Conservation (phyloP, 2,113 vertebrate genomes). For the Phaethon lepturus region DNA sequence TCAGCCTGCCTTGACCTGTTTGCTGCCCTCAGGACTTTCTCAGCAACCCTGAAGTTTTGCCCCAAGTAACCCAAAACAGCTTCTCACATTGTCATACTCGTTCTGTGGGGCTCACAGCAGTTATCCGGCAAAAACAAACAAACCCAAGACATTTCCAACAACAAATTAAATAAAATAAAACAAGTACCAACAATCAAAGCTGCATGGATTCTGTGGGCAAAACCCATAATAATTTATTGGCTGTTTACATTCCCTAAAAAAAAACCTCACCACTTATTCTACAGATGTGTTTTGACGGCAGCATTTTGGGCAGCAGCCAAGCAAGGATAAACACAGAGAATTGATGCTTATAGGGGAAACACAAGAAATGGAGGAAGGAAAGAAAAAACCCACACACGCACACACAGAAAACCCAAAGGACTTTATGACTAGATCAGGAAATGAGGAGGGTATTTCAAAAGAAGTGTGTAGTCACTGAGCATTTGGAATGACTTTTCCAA, state of each 20-base stretch:
- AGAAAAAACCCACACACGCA: neutral
- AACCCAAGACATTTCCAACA: conserved; percentile 13
- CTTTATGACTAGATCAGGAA: neutral
- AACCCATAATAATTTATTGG: neutral
- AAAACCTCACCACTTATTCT: neutral
- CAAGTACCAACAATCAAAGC: conserved; percentile 33
- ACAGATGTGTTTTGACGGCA: neutral
- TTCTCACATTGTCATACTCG: neutral
- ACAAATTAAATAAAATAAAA: conserved; percentile 41
- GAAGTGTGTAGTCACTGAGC: neutral
- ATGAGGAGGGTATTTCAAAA: neutral
- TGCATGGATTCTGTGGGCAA: conserved; percentile 29
- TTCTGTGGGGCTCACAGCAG: neutral
- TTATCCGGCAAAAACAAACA: neutral
- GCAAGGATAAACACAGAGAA: neutral
- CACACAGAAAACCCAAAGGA: neutral
- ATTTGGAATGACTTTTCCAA: neutral
- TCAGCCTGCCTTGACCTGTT: neutral
- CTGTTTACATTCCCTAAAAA: conserved; percentile 42
- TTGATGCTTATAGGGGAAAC: neutral
- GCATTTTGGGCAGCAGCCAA: conserved; percentile 27
- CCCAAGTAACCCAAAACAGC: neutral
- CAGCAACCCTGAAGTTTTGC: neutral
- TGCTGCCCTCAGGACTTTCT: neutral
- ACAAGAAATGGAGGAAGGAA: neutral